Evolutionary conservation across 2,888 invertebrate genomes (phyloP), one percentile per base, ranked within the genome.

Genomic region (Lottia scabra): DNA sequence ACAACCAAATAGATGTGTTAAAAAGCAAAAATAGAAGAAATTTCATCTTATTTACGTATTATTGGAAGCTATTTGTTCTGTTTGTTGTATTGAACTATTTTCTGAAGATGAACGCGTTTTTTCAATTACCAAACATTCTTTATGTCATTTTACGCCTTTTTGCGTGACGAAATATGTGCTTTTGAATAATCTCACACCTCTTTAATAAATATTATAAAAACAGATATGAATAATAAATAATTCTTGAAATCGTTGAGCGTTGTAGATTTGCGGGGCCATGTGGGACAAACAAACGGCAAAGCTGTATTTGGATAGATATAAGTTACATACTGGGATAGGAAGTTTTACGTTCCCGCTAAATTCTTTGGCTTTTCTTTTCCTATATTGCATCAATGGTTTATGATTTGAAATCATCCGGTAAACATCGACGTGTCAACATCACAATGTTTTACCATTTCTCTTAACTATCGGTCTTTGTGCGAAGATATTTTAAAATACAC

Each of bases 401-500:
- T 56, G 56, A 56, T 56, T 56, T 56, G 56, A 56, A 56, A 56
- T 56, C 56, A 23, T 56, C 56, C 2, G 13, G 56, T 56, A 56
- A 56, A 56, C 56, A 56, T 23, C 12, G 23, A 23, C 19, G 56
- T 56, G 56, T 56, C 56, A 56, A 66, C 70, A 70, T 56, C 26
- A 62, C 56, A 23, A 23, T 43, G 70, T 70, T 48, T 30, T 65
- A 66, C 23, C 43, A 62, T 48, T 66, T 65, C 66, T 56, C 26
- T 44, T 45, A 13, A 23, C 70, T 66, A 66, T 48, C 26, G 45
- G 45, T 45, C 71, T 71, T 71, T 71, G 71, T 71, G 64, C 67
- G 44, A 66, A 71, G 71, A 67, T 71, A 71, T 71, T 71, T 65
- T 46, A 67, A 64, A 45, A 56, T 48, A 67, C 67, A 67, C 71